Conservation (phyloP, 2,113 vertebrate species). For the Cyanoderma ruficeps region DNA sequence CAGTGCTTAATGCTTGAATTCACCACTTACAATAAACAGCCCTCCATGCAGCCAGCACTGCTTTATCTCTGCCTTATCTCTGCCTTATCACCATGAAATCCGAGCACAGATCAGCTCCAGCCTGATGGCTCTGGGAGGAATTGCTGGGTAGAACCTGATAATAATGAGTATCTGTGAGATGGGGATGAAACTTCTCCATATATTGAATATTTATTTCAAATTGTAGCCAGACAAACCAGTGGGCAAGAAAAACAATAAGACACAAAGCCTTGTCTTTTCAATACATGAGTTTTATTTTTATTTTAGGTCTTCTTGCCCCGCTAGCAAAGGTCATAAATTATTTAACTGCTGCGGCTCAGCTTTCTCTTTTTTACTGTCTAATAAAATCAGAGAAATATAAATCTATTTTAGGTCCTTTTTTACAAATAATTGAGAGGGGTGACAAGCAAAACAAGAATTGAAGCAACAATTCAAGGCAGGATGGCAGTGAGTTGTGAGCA, state of each 20-base stretch:
- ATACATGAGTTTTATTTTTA: constrained; percentile 42
- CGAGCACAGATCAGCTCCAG: background rate
- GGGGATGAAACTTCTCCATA: background rate
- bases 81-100: background rate
- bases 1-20: background rate
- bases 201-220: background rate
- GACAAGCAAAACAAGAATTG: constrained; percentile 58
- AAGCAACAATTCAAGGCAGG: constrained; percentile 54
- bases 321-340: constrained; percentile 60
- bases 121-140: background rate
- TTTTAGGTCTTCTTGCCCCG: constrained; percentile 27
- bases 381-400: constrained; percentile 60
- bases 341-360: constrained; percentile 28
- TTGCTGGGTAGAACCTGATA: background rate
- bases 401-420: constrained; percentile 46
- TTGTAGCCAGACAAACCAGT: background rate
- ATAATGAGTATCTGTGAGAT: background rate
- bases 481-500: background rate
- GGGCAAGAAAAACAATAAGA: constrained; percentile 16
- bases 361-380: constrained; percentile 48
- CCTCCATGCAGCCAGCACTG: background rate
- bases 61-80: background rate
- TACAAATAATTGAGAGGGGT: constrained; percentile 43
- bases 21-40: background rate
- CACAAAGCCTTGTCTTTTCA: background rate